Evolutionary conservation across 2,888 invertebrate genomes (phyloP), one percentile per base, ranked within the genome.

Genomic region (Ectemnius lituratus): DNA sequence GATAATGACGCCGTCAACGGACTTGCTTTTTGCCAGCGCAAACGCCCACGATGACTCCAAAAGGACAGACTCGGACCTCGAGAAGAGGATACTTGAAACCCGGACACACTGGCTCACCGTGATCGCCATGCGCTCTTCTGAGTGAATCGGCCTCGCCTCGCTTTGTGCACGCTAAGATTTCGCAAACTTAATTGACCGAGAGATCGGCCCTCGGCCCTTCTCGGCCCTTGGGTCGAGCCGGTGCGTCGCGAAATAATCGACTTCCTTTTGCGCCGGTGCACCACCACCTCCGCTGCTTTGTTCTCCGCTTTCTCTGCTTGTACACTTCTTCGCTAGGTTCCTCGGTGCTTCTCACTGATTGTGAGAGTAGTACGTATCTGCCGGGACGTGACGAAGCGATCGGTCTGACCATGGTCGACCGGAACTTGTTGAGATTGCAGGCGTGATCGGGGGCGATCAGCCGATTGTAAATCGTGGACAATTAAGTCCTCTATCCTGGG

Each of bases 1-100:
- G 87, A 88, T 90, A 90, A 90, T 87, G 89, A 90, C 85, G 85
- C 86, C 80, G 86, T 86, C 84, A 84, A 82, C 86, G 79, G 75
- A 79, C 69, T 74, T 79, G 74, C 80, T 87, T 87, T 87, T 87
- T 86, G 80, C 68, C 69, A 46, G 28, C 52, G 23, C 65, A 78
- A 62, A 79, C 80, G 77, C 77, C 75, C 77, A 80, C 80, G 84
- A 82, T 75, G 81, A 79, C 37, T 62, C 11, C 16, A 57, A 45
- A 58, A 59, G 13, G 70, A 49, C 49, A 52, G 11, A 23, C 37
- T 37, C 37, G 37, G 37, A 37, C 37, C 37, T 37, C 58, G 23
- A 45, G 49, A 60, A 58, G 66, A 61, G 58, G 37, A 37, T 37
- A 37, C 37, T 37, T 37, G 37, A 37, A 37, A 37, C 37, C 37